Base-by-base conservation (phyloP, 2,888 invertebrate species). In the Fragum sueziense region DNA sequence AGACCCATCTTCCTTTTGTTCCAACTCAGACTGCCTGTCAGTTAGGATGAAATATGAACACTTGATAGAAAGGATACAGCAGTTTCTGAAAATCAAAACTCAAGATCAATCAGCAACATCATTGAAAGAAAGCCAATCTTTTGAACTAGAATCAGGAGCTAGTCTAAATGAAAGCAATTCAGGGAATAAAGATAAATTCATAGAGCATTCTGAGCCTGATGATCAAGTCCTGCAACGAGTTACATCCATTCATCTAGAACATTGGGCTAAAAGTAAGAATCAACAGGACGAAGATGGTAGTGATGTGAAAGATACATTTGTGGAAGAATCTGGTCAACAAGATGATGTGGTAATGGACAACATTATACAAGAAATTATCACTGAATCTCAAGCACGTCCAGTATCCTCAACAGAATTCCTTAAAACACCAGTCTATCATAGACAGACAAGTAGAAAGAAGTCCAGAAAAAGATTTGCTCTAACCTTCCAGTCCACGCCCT, bases 211-310 rank as follows among this genome's bases (percentile, higher is more conserved):
- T 62, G 84, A 84, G 27, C 71, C 54, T 34, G 81, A 79, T 3
- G 73, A 74, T 47, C 84, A 81, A 14, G 31, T 77, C 31, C 29
- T 84, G 20, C 65, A 79, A 37, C 71, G 84, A 34, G 52, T 81
- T 14, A 81, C 84, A 47, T 84, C 84, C 11, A 67, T 81, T 17
- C 72, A 84, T 62, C 72, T 84, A 61, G 84, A 84, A 77, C 81
- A 79, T 67, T 81, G 59, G 62, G 74, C 79, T 20, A 65, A 79
- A 52, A 69, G 57, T 17, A 34, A 22, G 9, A 34, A 65, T 22
- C 73, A 80, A 29, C 33, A 29, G 20, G 52, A 41, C 29, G 37
- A 31, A 33, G 34, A 61, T 59, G 52, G 57, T n/a, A 31, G 27
- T 20, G n/a, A 17, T 34, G 52, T 20, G 1, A 22, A 27, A 22